Percentiles rank a stretch among this genome's conserved stretches.
These are phyloP conservation scores for Nestor notabilis DNA, from an alignment of 2,113 vertebrate genomes.

Conservation along the genomic window DNA sequence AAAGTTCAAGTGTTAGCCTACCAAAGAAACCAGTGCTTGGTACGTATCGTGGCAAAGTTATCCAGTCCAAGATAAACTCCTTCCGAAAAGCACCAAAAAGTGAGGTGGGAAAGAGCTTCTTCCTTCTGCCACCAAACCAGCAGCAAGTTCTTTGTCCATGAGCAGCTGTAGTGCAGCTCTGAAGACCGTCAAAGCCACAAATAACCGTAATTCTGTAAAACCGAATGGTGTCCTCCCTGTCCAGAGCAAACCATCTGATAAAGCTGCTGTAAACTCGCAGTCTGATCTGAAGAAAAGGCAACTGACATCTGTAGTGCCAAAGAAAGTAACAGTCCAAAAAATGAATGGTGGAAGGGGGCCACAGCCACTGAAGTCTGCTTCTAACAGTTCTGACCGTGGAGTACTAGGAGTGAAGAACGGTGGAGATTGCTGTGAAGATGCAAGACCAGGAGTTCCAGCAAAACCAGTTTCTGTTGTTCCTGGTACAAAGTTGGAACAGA, in stretches of 20 bases:
- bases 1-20: neutral
- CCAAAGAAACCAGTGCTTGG: slow-evolving; percentile 81
- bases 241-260: slow-evolving; percentile 65
- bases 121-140: neutral
- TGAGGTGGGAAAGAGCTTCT: neutral
- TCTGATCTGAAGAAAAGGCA: neutral
- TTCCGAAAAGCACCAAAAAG: slow-evolving; percentile 80
- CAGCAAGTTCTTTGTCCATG: neutral
- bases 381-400: neutral
- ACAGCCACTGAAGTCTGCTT: neutral
- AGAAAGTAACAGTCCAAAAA: slow-evolving; percentile 5
- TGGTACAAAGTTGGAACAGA: neutral
- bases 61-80: slow-evolving; percentile 90
- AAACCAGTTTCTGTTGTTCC: neutral
- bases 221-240: neutral
- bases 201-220: slow-evolving; percentile 25
- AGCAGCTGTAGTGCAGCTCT: neutral
- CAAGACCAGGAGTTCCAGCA: neutral
- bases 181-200: slow-evolving; percentile 10
- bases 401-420: neutral
- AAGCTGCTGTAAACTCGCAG: neutral
- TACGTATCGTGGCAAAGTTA: slow-evolving; percentile 85
- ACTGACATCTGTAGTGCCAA: neutral
- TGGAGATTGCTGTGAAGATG: neutral
- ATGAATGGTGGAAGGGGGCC: neutral